phyloP scores from a whole-genome alignment of 2,888 invertebrate species.

The Epinotia brunnichana region DNA sequence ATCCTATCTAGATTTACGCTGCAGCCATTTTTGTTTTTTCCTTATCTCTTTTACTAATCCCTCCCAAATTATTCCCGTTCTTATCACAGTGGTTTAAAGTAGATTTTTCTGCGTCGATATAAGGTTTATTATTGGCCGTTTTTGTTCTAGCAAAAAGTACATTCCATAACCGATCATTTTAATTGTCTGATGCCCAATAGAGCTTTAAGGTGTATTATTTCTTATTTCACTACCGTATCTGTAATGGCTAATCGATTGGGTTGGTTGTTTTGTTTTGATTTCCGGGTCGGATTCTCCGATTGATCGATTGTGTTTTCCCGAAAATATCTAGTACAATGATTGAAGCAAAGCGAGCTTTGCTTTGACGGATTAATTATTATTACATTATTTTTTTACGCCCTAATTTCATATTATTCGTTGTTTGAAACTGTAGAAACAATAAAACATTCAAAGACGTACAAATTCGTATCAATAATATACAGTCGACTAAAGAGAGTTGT shows the following conservation, averaged over 20 bases:
- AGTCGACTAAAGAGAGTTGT: no score
- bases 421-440: no score
- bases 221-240: constrained; percentile 29
- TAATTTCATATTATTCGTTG: background rate
- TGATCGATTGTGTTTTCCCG: constrained; percentile 15
- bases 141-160: constrained; percentile 23
- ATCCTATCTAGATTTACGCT: constrained; percentile 28
- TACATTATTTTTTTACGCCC: background rate
- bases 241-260: constrained; percentile 32
- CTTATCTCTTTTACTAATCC: background rate
- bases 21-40: constrained; percentile 31
- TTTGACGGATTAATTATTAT: background rate
- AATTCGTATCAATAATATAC: no score
- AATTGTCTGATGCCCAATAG: constrained; percentile 26
- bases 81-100: background rate
- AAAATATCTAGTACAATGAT: constrained; percentile 11
- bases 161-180: constrained; percentile 37
- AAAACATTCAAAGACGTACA: no score
- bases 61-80: background rate
- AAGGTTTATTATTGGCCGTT: background rate
- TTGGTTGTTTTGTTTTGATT: constrained; percentile 25
- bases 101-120: background rate
- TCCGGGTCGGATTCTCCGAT: constrained; percentile 18
- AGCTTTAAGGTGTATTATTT: constrained; percentile 28
- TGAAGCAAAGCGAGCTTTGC: background rate